Evolutionary conservation across 2,797 vertebrate genomes (phyloP), one percentile per base, ranked within the genome.

Genomic region (Dendrocincla tyrannina): DNA sequence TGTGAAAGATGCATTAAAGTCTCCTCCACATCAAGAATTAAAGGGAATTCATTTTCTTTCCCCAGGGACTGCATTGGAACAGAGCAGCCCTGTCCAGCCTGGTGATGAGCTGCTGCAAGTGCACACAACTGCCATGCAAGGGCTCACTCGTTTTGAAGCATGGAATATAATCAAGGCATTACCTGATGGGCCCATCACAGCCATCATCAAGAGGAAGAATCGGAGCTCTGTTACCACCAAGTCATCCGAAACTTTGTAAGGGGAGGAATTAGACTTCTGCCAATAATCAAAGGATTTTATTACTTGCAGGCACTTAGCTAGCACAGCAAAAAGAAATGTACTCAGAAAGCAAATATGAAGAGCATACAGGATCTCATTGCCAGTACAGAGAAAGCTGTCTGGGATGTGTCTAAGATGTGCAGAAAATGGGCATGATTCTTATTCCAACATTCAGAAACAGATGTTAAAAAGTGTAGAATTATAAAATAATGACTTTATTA

Each of bases 101-200:
- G 99, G 99, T 1, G 99, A 99, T 24, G 98, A 99, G 78, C 77
- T 99, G 50, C 60, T 99, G 78, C 98, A 98, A 70, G 95, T 99
- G 58, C 98, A 99, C 70, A 98, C 96, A 32, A 95, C 95, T 15
- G 72, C 88, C 41, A 74, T 99, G 90, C 98, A 98, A 91, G 99
- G 98, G 44, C 98, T 99, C 90, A 98, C 98, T 2, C 98, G 99
- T 44, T 99, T 99, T 5, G 99, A 99, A 93, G 99, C 99, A 7
- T 99, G 99, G 99, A 99, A 96, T 75, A 75, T 98, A 89, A 98
- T 99, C 96, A 99, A 99, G 96, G 97, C 98, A 2, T 95, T 99
- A 83, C 98, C 99, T 5, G 98, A 99, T 7, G 99, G 99, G 11
- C 97, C 97, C 5, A 94, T 99, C 89, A 97, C 97, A 0, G 80